Evolutionary conservation across 2,113 vertebrate species (phyloP), one percentile per base, ranked within the genome.

Genomic region (Sylvia atricapilla): DNA sequence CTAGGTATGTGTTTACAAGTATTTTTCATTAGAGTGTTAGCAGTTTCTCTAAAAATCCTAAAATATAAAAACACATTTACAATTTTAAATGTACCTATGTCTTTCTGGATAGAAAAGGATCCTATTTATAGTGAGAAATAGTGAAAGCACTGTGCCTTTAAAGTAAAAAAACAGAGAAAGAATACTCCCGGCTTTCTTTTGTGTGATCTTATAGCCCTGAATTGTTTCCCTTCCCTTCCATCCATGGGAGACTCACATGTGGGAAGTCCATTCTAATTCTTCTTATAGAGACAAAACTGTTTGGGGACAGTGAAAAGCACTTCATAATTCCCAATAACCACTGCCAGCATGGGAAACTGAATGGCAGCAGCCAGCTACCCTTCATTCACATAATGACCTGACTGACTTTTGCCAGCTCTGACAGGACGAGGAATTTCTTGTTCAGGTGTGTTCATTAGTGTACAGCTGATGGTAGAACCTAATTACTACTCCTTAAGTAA

Each of bases 401-500:
- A 25, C 12, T 30, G 25, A 7, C 6, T 24, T 72, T 73, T 90
- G 64, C 72, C 82, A 92, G 53, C 68, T 44, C 13, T 55, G 59
- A 50, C 44, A 74, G 60, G 9, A 75, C 23, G 70, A 75, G 43
- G 30, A 30, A 75, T 85, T n/a, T 39, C 49, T 49, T 85, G 44
- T 55, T 59, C 27, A 11, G 46, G 46, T 2, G 0, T 27, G n/a
- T 28, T 73, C 30, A 46, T 55, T 56, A 53, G 23, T 24, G 50
- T 35, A 43, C 69, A 66, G 60, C 7, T 69, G 82, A n/a, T 15
- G 50, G 12, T 20, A 41, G 55, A 85, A 47, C 12, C n/a, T 47
- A 31, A 79, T 75, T 28, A 46, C 0, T 0, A 28, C 43, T 78
- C 0, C 0, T 72, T 75, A 49, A 44, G 47, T 47, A 39, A 20